These are phyloP conservation scores for Potamarius usumacintae DNA, from an alignment of 2,113 vertebrate species.

Conservation along the genomic window DNA sequence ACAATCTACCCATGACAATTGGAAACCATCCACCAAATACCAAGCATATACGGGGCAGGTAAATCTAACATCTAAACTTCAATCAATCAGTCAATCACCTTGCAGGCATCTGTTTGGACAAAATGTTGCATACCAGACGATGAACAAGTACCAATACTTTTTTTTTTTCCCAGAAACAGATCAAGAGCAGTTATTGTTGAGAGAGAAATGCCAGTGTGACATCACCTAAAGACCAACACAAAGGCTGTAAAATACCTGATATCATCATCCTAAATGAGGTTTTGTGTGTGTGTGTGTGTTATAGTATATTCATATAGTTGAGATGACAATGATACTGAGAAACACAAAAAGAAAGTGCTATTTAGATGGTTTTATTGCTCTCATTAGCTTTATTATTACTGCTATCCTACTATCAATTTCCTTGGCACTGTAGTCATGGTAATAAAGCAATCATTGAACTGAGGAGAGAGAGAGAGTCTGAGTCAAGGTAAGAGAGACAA, in stretches of 20 bases:
- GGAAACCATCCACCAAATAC: background rate
- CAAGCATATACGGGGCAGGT: background rate
- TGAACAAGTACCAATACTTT: background rate
- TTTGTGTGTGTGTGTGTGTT: background rate
- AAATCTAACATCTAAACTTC: background rate
- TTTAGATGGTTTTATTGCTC: constrained; percentile 19
- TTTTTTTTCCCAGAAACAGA: background rate
- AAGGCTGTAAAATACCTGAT: background rate
- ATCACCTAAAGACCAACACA: background rate
- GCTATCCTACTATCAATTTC: constrained; percentile 22
- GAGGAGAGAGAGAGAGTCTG: background rate
- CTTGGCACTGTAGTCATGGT: background rate
- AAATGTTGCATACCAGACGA: background rate
- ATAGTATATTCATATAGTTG: background rate
- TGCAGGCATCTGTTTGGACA: background rate
- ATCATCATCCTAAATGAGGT: background rate
- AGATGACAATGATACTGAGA: constrained; percentile 5
- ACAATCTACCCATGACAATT: background rate
- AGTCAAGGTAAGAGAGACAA: background rate
- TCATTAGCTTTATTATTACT: constrained; percentile 33
- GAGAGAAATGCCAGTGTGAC: constrained; percentile 3
- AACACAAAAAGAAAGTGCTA: background rate
- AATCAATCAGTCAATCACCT: background rate
- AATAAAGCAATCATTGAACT: constrained; percentile 24
- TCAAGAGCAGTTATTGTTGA: background rate